phyloP scores from a whole-genome alignment of 2,797 vertebrate genomes.

The Etheostoma nigrum region DNA sequence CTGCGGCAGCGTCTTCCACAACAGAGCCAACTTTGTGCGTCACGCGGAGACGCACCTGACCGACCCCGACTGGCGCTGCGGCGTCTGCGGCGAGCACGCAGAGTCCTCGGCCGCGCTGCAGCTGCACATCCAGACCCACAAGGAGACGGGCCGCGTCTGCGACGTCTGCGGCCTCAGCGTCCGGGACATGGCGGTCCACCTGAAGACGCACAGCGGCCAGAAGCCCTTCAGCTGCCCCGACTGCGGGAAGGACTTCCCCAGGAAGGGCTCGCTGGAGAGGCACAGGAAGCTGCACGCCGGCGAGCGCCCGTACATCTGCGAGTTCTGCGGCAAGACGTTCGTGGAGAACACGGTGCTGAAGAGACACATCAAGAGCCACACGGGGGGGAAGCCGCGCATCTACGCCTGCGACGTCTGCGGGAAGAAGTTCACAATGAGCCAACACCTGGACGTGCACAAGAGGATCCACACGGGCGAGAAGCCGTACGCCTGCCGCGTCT shows the following conservation, averaged over 20 bases:
- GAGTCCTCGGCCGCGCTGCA: constrained; percentile 51
- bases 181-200: constrained; percentile 71
- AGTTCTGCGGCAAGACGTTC: too few relatives aligned
- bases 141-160: constrained; percentile 53
- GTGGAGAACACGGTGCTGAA: too few relatives aligned
- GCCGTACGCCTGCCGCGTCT: too few relatives aligned
- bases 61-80: constrained; percentile 38
- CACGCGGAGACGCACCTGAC: constrained; percentile 66
- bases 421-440: too few relatives aligned
- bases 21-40: constrained; percentile 63
- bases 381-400: too few relatives aligned
- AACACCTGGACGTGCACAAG: too few relatives aligned
- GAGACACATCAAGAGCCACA: too few relatives aligned
- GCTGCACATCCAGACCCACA: constrained; percentile 66
- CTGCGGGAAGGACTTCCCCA: constrained; percentile 74
- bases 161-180: constrained; percentile 64
- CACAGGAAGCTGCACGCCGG: constrained; percentile 70
- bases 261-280: constrained; percentile 69
- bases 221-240: constrained; percentile 71
- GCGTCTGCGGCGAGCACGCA: constrained; percentile 50
- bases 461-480: too few relatives aligned
- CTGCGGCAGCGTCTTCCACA: constrained; percentile 58
- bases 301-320: too few relatives aligned
- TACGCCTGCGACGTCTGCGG: too few relatives aligned
- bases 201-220: constrained; percentile 59